Evolutionary conservation across 2,888 invertebrate species (phyloP).

Genomic region (Gryllus longicercus): DNA sequence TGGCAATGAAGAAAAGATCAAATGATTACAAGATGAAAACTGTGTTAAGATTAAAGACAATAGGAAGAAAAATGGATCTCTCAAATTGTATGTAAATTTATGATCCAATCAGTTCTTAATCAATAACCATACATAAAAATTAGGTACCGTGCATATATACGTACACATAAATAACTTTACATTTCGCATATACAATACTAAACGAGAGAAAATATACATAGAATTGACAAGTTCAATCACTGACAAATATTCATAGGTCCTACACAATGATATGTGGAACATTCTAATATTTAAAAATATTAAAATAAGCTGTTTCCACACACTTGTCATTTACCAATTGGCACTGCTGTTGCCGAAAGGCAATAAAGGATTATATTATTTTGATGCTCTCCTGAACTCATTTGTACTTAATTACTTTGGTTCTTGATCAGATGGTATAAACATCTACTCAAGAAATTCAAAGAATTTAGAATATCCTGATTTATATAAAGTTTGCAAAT

Average conservation of each 20-base stretch:
- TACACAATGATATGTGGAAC: not conserved
- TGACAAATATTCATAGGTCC: not conserved
- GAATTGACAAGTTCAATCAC: constrained; percentile 11
- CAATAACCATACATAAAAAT: not conserved
- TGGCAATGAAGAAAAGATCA: too few relatives aligned
- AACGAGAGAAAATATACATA: not conserved
- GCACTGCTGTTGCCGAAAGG: not conserved
- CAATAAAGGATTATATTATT: not conserved
- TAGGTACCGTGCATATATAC: not conserved
- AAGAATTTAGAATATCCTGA: too few relatives aligned
- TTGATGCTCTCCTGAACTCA: not conserved
- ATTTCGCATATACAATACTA: not conserved
- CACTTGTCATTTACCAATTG: not conserved
- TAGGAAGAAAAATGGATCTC: not conserved
- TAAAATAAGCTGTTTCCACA: constrained; percentile 17
- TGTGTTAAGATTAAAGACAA: not conserved
- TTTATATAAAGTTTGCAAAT: too few relatives aligned
- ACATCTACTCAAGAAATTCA: too few relatives aligned
- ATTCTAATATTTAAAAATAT: not conserved
- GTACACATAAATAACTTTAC: not conserved
- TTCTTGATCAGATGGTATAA: not conserved
- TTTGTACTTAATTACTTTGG: constrained; percentile 17
- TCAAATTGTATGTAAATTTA: not conserved
- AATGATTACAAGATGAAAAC: not conserved
- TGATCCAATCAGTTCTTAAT: not conserved